Conservation (phyloP, 2,888 invertebrate species). For the Zootermopsis nevadensis region DNA sequence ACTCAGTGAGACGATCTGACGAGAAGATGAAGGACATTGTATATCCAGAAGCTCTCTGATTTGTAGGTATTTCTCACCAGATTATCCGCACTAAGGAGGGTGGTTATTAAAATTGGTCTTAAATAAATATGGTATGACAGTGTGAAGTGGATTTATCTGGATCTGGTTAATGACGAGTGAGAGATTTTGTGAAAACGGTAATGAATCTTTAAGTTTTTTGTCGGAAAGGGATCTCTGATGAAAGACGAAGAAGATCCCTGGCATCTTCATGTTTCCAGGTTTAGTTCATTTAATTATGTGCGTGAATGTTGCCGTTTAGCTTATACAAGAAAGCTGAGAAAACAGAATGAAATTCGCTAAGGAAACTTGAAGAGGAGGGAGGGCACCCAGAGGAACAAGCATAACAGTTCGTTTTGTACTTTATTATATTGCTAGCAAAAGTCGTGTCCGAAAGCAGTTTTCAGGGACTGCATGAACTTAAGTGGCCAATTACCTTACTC, state of each 20-base stretch:
- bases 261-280: slow-evolving; percentile 6
- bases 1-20: too few species aligned
- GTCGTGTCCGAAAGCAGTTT: slow-evolving; percentile 49
- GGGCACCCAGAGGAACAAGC: neutral
- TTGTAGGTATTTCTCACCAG: too few species aligned
- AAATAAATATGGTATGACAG: too few species aligned
- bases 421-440: slow-evolving; percentile 48
- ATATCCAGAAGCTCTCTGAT: too few species aligned
- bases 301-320: slow-evolving; percentile 38
- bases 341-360: neutral
- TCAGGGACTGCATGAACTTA: slow-evolving; percentile 19
- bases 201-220: neutral
- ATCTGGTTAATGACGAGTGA: too few species aligned
- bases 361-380: neutral
- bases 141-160: too few species aligned
- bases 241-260: neutral
- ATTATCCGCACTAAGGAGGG: too few species aligned
- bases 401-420: slow-evolving; percentile 42
- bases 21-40: too few species aligned
- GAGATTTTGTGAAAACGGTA: too few species aligned
- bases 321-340: slow-evolving; percentile 32
- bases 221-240: neutral
- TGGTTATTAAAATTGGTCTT: too few species aligned
- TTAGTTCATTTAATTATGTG: slow-evolving; percentile 31
- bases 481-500: slow-evolving; percentile 50